A percentile compares a stretch with the other conserved stretches of the same genome.
phyloP scores from a whole-genome alignment of 2,797 vertebrate genomes.

The Nothura maculosa region DNA sequence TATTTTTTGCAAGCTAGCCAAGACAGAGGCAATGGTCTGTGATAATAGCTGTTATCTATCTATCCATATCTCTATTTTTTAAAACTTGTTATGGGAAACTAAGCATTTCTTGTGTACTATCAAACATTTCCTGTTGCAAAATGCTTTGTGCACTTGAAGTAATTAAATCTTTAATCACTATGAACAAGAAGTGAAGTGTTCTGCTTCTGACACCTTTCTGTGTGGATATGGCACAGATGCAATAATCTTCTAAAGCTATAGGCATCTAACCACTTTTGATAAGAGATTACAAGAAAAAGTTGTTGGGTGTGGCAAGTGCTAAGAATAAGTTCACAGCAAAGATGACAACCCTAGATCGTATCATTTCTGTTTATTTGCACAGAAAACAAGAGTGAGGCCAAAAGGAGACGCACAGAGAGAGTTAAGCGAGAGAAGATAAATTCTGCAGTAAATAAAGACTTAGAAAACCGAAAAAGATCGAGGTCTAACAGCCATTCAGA shows the following conservation, averaged over 20 bases:
- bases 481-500: constrained; percentile 95
- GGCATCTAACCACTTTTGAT: background rate
- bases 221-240: accelerated
- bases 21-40: background rate
- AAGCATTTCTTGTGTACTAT: background rate
- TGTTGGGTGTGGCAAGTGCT: background rate
- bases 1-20: background rate
- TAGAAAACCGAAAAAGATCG: constrained; percentile 92
- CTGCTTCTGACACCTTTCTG: background rate
- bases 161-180: background rate
- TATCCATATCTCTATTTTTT: background rate
- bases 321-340: background rate
- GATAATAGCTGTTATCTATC: background rate
- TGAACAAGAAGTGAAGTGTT: background rate
- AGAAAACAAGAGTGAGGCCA: constrained; percentile 93
- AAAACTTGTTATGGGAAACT: background rate
- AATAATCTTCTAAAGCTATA: background rate
- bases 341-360: constrained; percentile 18
- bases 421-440: constrained; percentile 93
- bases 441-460: constrained; percentile 88
- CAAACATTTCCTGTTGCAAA: background rate
- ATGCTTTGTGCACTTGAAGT: background rate
- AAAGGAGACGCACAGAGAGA: constrained; percentile 94
- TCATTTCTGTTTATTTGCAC: constrained; percentile 68
- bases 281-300: background rate